Evolutionary conservation across 1,140 invertebrate genomes (phyloP), one percentile per base, ranked within the genome.

Genomic region (Laupala kohalensis): DNA sequence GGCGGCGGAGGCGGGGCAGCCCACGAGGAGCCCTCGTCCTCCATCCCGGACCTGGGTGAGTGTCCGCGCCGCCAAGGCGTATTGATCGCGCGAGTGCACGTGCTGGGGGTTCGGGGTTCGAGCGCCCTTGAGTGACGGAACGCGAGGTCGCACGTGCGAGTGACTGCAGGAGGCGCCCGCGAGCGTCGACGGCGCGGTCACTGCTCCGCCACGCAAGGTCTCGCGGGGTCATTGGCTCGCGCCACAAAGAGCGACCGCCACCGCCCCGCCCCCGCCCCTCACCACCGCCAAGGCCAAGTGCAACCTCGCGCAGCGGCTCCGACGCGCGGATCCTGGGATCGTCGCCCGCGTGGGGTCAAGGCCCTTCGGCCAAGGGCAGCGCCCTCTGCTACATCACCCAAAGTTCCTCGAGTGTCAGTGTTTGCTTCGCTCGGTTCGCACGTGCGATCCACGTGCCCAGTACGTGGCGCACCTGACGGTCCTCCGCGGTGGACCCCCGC

Each of bases 31-130:
- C 90, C 90, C 3, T 90, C 90, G 63, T 92, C 90, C 81, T 92
- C 90, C 73, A 92, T 92, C 80, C 90, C 90, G 69, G 90, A 92
- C 86, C 83, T 92, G 84, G 90, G 90, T 92, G 77, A 89, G 89
- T 83, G 64, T 23, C 24, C 63, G 64, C 67, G 27, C 29, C 67
- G 25, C 19, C 9, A 26, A n/a, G 5, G 25, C 66, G 66, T 67
- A n/a, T 0, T 67, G 65, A 25, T 67, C 4, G 27, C 1, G 12
- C 19, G 25, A 5, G 6, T 6, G 25, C 27, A 26, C 9, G 65
- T 66, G 3, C 26, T 25, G 25, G 19, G 66, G 37, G 37, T 53
- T 53, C 37, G 37, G 37, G 9, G 37, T 9, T 9, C 37, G 37
- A 9, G 37, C 37, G 37, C 37, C 37, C 37, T 53, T 53, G 37